These are phyloP conservation scores for Myrmecobius fasciatus DNA, from an alignment of 2,113 vertebrate species.

Conservation along the genomic window DNA sequence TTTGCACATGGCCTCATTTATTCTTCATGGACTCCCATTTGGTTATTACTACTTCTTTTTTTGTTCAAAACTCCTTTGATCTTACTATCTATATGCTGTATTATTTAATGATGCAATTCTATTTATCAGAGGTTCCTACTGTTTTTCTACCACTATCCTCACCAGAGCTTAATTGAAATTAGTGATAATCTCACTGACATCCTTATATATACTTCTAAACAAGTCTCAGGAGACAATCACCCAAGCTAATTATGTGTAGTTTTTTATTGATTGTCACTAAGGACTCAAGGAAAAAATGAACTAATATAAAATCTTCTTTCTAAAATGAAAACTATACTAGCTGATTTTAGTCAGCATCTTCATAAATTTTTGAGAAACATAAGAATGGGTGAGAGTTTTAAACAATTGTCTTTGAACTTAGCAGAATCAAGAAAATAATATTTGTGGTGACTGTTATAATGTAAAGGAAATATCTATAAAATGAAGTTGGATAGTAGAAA, in stretches of 20 bases:
- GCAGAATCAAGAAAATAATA: too few species aligned
- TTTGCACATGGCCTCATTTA: neutral
- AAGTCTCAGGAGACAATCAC: neutral
- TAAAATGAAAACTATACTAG: too few species aligned
- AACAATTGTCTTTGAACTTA: too few species aligned
- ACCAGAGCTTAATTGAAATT: constrained; percentile 60
- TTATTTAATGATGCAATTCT: constrained; percentile 65
- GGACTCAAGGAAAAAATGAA: neutral
- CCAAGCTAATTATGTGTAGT: neutral
- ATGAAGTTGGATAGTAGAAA: too few species aligned
- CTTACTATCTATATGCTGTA: constrained; percentile 45
- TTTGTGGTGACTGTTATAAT: too few species aligned
- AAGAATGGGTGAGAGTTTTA: too few species aligned
- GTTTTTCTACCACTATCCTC: constrained; percentile 12
- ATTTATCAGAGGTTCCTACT: constrained; percentile 30
- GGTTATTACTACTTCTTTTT: constrained; percentile 35
- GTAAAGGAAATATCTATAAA: too few species aligned
- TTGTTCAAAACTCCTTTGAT: constrained; percentile 40
- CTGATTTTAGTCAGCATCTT: too few species aligned
- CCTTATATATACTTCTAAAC: constrained; percentile 36
- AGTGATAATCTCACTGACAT: constrained; percentile 46
- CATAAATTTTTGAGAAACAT: too few species aligned
- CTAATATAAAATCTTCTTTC: too few species aligned
- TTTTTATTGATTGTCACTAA: constrained; percentile 43
- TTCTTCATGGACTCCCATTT: constrained; percentile 31